phyloP scores from a whole-genome alignment of 2,797 vertebrate species.

The Glossophaga mutica region DNA sequence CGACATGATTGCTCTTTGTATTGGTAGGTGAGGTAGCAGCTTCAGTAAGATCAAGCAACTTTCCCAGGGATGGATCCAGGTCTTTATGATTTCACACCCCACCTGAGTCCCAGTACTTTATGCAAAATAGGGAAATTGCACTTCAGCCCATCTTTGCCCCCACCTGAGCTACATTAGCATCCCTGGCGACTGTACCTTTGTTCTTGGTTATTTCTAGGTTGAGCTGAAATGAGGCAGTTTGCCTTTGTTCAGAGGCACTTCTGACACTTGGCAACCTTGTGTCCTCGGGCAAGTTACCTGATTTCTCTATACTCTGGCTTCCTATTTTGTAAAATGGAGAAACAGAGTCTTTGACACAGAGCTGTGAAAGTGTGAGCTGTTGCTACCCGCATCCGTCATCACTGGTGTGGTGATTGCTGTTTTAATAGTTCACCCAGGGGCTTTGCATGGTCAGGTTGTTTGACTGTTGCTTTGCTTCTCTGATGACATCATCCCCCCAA shows the following conservation, averaged over 20 bases:
- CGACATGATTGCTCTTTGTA: neutral
- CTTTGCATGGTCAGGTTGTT: neutral
- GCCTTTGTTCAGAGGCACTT: constrained; percentile 7
- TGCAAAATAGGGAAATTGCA: neutral
- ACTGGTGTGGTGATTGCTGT: neutral
- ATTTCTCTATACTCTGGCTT: neutral
- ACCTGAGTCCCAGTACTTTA: neutral
- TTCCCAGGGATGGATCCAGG: neutral
- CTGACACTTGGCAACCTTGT: constrained; percentile 19
- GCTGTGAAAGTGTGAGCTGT: neutral
- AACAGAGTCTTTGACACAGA: neutral
- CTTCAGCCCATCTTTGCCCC: neutral
- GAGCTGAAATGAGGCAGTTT: neutral
- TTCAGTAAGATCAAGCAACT: neutral
- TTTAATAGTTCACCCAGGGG: neutral
- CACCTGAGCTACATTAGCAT: neutral
- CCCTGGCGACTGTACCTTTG: neutral
- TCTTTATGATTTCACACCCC: neutral
- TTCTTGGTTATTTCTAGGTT: neutral
- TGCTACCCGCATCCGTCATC: neutral
- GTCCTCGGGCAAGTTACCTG: constrained; percentile 42
- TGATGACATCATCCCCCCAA: neutral
- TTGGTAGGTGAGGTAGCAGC: neutral
- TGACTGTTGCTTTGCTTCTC: neutral
- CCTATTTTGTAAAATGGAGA: neutral